Evolutionary conservation across 2,797 vertebrate genomes (phyloP), one percentile per base, ranked within the genome.

Genomic region (Hydrolagus colliei): DNA sequence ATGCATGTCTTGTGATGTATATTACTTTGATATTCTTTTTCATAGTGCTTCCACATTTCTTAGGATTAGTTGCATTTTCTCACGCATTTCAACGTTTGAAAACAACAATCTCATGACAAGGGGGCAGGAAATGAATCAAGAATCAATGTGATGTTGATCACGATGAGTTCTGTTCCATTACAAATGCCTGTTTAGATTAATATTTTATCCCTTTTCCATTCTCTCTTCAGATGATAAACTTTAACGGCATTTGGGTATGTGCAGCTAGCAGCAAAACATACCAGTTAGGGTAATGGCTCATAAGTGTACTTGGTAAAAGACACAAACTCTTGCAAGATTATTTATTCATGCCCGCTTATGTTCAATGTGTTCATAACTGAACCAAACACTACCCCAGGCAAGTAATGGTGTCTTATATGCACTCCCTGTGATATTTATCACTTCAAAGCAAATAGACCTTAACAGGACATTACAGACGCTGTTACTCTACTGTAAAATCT

Each of bases 151-250:
- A 68, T 65, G 16, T 27, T 67, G 65, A 18, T 71, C 18, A 41
- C 18, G 79, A 32, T 82, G 79, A 68, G 63, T 32, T 67, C 61
- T 84, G 16, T 52, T 32, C 32, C 32, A 84, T 71, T 84, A 52
- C 41, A 67, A 84, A 84, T n/a, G 79, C 41, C 32, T 84, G 65
- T 71, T 84, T 68, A 71, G 65, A 84, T 68, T 84, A 9, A 68
- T 71, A 35, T 84, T 84, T 84, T 71, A 71, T 84, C 67, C 41
- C 68, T 84, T 71, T 84, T 71, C 13, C 79, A 84, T 84, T 84
- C 79, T 84, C 65, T 84, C 32, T 84, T 84, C 79, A 84, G 27
- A 82, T 67, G 59, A 67, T 82, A 82, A 82, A 82, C 27, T 68
- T 82, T 68, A 82, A 67, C 18, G 68, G 32, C 32, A 35, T 71